Evolutionary conservation across 2,888 invertebrate genomes (phyloP).

Genomic region (Rhabditoides inermis): DNA sequence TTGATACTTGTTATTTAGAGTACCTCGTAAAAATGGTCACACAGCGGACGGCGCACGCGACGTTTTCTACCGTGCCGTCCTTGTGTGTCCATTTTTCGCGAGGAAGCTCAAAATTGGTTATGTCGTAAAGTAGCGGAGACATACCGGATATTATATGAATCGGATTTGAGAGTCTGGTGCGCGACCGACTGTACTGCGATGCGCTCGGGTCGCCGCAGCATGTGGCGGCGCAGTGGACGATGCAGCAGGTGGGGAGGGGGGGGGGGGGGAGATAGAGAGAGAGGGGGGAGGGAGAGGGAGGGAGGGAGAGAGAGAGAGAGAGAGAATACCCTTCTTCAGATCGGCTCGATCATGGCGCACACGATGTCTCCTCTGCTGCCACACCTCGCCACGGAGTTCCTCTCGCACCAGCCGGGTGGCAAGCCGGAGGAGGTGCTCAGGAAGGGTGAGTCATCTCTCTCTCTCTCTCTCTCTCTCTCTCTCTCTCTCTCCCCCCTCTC

Average conservation of each 20-base stretch:
- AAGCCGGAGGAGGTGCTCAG: constrained; percentile 12
- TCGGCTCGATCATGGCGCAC: constrained; percentile 18
- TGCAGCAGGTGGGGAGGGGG: constrained; percentile 16
- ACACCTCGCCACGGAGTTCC: constrained; percentile 40
- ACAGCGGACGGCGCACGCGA: too few relatives aligned
- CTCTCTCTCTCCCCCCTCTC: too few relatives aligned
- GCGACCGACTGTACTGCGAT: constrained; percentile 47
- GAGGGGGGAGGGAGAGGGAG: not conserved
- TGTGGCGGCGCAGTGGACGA: constrained; percentile 38
- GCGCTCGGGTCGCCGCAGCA: constrained; percentile 24
- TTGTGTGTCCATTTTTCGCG: too few relatives aligned
- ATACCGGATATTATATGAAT: not conserved
- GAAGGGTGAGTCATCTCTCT: too few relatives aligned
- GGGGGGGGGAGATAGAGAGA: not conserved
- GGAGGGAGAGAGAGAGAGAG: too few relatives aligned
- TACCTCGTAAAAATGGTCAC: too few relatives aligned
- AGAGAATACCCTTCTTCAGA: too few relatives aligned
- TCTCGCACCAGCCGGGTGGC: constrained; percentile 24
- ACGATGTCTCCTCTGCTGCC: constrained; percentile 44
- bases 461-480: too few relatives aligned
- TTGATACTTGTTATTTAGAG: too few relatives aligned
- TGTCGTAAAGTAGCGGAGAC: too few relatives aligned
- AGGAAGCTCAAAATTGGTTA: too few relatives aligned
- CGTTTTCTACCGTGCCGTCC: too few relatives aligned
- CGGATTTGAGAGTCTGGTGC: constrained; percentile 35